Evolutionary conservation across 1,140 invertebrate species (phyloP), one percentile per base, ranked within the genome.

Genomic region (Trialeurodes vaporariorum): DNA sequence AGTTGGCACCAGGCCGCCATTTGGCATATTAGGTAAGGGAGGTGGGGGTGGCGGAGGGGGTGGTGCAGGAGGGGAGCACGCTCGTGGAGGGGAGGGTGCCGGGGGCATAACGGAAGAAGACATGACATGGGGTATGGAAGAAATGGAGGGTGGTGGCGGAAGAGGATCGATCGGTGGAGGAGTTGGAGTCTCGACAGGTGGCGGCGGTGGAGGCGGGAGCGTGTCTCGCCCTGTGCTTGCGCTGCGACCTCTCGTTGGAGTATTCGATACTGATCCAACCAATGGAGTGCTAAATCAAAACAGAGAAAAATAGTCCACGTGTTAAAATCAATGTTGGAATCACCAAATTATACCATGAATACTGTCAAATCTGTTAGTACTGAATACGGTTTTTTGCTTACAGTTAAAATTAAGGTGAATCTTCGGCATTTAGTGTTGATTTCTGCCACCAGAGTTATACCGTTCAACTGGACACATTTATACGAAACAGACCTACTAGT

Each of bases 141-240:
- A 72, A 13, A 64, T 70, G 58, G 64, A 71, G 12, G 73, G 73
- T 49, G 71, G 76, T 63, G 65, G 74, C 64, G 69, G 78, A 67
- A 69, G 75, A 68, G 66, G 75, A 67, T 60, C 73, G 63, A 71
- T 72, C 62, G 62, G 72, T 49, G 68, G 69, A 59, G 63, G 67
- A 64, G 21, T 69, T 64, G 82, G 81, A 68, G 84, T 85, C 1
- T 77, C 84, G 80, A 70, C 82, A 80, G 79, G 78, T 27, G 73
- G 91, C 25, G 92, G 92, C 60, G 92, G 93, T 1, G 92, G 92
- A n/a, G 92, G 92, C 27, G 92, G 92, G 72, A 94, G 80, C 58
- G 84, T 86, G 70, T 91, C 89, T 67, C 89, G 81, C 68, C 83
- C 84, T 23, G 84, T 81, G 63, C 84, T 85, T 79, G 86, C 83